Evolutionary conservation across 2,888 invertebrate genomes (phyloP), one percentile per base, ranked within the genome.

Genomic region (Craniophora ligustri): DNA sequence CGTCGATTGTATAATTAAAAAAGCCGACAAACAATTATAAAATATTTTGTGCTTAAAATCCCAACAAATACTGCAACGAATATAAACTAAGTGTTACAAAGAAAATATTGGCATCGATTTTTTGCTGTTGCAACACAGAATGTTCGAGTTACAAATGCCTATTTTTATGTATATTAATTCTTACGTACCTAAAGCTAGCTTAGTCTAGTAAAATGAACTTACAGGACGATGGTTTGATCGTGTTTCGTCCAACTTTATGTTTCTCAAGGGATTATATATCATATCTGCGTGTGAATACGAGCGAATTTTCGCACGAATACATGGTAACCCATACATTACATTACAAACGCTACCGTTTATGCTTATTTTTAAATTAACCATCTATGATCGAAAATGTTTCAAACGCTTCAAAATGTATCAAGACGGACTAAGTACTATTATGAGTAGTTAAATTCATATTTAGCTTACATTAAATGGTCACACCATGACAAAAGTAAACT

Each of bases 111-210:
- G 78, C 81, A 80, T 82, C 71, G 57, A 70, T 55, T 76, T 76
- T 73, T 81, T 72, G 65, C 77, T 76, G 78, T 78, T 84, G 87
- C 89, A 88, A 90, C 88, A 86, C 82, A 73, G 73, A 81, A 81
- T 73, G 75, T 73, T 71, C 75, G 82, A 89, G 84, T 85, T 87
- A 88, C 83, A 89, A 91, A 91, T 89, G 90, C 90, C 82, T 89
- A 85, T 76, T 76, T 73, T 66, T 79, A 70, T 77, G 74, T 77
- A 78, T 79, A 75, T 75, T 76, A 81, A 85, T 80, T 81, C 87
- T 88, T 89, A 89, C 62, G 73, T 81, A 82, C 81, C 82, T 91
- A 88, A 75, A 81, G 62, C 86, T 92, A 92, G 76, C 91, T 89
- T 91, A 91, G 23, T 58, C 88, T 88, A 89, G 55, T 73, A 78